Evolutionary conservation across 2,888 invertebrate species (phyloP).

Genomic region (Acanthosepion lycidas): DNA sequence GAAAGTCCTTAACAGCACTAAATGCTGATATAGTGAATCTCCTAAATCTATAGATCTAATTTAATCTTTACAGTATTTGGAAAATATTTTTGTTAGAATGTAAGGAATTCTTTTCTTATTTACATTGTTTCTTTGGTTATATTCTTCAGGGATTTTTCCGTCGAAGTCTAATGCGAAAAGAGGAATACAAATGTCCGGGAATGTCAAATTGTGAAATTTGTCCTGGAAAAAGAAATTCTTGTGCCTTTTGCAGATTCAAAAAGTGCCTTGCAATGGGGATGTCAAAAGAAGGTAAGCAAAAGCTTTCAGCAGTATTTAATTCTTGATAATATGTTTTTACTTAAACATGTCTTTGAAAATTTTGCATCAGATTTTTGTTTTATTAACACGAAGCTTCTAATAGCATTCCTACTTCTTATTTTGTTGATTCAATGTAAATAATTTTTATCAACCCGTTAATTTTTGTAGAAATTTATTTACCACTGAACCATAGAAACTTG

Average conservation of each 20-base stretch:
- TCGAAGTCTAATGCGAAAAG: slow-evolving; percentile 67
- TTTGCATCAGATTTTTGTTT: too few relatives aligned
- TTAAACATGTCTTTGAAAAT: too few relatives aligned
- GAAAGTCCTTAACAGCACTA: too few relatives aligned
- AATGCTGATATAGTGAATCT: not conserved
- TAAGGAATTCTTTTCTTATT: not conserved
- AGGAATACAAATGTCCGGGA: slow-evolving; percentile 66
- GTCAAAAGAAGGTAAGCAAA: slow-evolving; percentile 70
- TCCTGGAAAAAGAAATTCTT: slow-evolving; percentile 67
- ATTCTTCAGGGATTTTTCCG: slow-evolving; percentile 71
- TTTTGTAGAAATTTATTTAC: too few relatives aligned
- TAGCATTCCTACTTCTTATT: too few relatives aligned
- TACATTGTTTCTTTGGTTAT: not conserved
- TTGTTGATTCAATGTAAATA: too few relatives aligned
- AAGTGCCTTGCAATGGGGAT: slow-evolving; percentile 71
- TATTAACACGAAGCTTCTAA: too few relatives aligned
- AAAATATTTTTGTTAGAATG: not conserved
- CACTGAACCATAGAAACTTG: too few relatives aligned
- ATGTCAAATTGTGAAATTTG: slow-evolving; percentile 60
- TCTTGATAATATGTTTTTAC: too few relatives aligned
- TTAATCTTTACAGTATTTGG: not conserved
- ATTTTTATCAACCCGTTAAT: too few relatives aligned
- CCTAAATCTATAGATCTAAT: not conserved
- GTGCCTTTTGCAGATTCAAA: slow-evolving; percentile 69
- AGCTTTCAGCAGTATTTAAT: too few relatives aligned